A percentile compares a stretch with the other conserved stretches of the same genome.
Conservation (phyloP, 2,888 invertebrate genomes). For the Ptychoptera contaminata region DNA sequence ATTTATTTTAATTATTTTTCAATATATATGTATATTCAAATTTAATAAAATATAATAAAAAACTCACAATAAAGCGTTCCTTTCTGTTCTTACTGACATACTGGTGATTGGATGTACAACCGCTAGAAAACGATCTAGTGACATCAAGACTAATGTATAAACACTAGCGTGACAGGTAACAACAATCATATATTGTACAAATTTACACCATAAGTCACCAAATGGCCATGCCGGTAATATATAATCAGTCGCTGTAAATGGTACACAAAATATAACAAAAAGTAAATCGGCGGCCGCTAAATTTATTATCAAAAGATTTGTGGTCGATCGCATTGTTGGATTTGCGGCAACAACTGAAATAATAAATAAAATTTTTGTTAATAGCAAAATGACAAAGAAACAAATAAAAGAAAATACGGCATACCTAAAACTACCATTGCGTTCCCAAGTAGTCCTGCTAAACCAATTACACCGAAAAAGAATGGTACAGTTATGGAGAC, state of each 20-base stretch:
- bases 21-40: not conserved
- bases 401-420: constrained; percentile 11
- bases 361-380: constrained; percentile 2
- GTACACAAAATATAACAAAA: constrained; percentile 87
- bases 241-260: constrained; percentile 84
- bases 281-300: constrained; percentile 79
- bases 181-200: constrained; percentile 68
- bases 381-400: not conserved
- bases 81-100: constrained; percentile 69
- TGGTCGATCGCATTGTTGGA: constrained; percentile 84
- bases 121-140: constrained; percentile 78
- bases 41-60: constrained; percentile 2
- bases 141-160: constrained; percentile 88
- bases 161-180: constrained; percentile 88
- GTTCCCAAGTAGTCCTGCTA: constrained; percentile 81
- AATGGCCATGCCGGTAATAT: constrained; percentile 81
- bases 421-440: constrained; percentile 60
- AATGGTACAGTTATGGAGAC: constrained; percentile 61
- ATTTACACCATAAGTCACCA: constrained; percentile 76
- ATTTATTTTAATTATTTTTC: constrained; percentile 4
- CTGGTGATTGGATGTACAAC: constrained; percentile 86
- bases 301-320: constrained; percentile 82
- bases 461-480: constrained; percentile 71
- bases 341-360: constrained; percentile 62
- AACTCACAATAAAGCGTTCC: constrained; percentile 49